Evolutionary conservation across 2,113 vertebrate genomes (phyloP).

Genomic region (Gallinago undulata): DNA sequence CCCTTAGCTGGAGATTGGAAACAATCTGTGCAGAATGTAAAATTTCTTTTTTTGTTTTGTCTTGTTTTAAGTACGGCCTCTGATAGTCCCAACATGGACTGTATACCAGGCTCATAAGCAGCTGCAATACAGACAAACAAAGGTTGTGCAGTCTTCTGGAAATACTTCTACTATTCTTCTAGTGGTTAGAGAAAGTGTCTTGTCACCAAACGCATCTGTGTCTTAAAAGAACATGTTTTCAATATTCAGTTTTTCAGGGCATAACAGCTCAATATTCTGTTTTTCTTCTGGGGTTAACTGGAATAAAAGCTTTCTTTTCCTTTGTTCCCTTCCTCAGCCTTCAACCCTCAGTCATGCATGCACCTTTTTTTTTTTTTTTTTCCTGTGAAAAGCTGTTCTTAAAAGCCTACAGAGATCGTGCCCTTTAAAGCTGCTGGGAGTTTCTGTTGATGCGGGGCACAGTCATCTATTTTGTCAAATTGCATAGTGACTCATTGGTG

Average conservation of each 20-base stretch:
- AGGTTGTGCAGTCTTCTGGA: background rate
- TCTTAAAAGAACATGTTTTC: background rate
- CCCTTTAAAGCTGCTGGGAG: background rate
- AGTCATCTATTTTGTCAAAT: background rate
- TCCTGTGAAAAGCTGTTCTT: background rate
- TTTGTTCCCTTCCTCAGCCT: background rate
- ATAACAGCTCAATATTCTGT: background rate
- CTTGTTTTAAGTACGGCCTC: background rate
- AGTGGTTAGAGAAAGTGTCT: background rate
- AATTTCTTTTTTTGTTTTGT: background rate
- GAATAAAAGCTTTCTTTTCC: background rate
- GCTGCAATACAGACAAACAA: background rate
- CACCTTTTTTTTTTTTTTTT: background rate
- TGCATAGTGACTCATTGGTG: background rate
- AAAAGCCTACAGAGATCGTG: background rate
- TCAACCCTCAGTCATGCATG: background rate
- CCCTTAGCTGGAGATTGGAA: background rate
- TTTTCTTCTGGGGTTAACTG: background rate
- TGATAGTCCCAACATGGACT: background rate
- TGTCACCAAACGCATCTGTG: background rate
- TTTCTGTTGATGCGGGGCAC: background rate
- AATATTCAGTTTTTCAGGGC: background rate
- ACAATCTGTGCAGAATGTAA: background rate
- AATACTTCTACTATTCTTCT: background rate
- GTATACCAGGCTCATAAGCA: background rate